Percentiles rank a stretch among this genome's conserved stretches.
phyloP scores from a whole-genome alignment of 2,888 invertebrate species.

The Anorthoa munda region DNA sequence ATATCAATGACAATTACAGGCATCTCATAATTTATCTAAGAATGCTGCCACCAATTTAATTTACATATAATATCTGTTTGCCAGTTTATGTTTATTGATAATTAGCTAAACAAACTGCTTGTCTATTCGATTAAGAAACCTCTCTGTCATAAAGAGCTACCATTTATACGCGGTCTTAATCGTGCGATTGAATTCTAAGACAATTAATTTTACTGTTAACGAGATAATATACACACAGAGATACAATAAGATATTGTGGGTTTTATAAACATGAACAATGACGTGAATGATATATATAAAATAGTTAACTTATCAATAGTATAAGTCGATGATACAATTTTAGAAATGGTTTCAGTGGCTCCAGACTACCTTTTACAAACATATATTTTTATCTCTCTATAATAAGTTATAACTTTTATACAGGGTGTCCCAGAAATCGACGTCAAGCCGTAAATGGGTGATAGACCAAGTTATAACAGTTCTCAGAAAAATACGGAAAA shows the following conservation, averaged over 20 bases:
- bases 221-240: constrained; percentile 29
- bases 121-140: constrained; percentile 45
- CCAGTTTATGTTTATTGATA: constrained; percentile 40
- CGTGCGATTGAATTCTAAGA: constrained; percentile 35
- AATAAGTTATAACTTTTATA: not conserved
- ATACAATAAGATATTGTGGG: constrained; percentile 27
- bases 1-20: constrained; percentile 20
- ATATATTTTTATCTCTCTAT: not conserved
- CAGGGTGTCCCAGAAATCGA: too few species aligned
- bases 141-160: constrained; percentile 45
- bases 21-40: constrained; percentile 49
- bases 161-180: constrained; percentile 37
- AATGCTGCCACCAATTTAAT: constrained; percentile 62
- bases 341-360: not conserved
- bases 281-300: constrained; percentile 1
- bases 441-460: too few species aligned
- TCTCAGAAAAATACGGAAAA: too few species aligned
- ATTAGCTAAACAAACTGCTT: constrained; percentile 49
- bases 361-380: too few species aligned
- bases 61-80: constrained; percentile 35
- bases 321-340: not conserved
- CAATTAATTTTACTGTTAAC: constrained; percentile 44
- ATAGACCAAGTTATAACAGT: too few species aligned
- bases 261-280: constrained; percentile 11
- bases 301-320: not conserved